Base-by-base conservation (phyloP, 2,113 vertebrate genomes). In the Thinocorus orbignyianus region DNA sequence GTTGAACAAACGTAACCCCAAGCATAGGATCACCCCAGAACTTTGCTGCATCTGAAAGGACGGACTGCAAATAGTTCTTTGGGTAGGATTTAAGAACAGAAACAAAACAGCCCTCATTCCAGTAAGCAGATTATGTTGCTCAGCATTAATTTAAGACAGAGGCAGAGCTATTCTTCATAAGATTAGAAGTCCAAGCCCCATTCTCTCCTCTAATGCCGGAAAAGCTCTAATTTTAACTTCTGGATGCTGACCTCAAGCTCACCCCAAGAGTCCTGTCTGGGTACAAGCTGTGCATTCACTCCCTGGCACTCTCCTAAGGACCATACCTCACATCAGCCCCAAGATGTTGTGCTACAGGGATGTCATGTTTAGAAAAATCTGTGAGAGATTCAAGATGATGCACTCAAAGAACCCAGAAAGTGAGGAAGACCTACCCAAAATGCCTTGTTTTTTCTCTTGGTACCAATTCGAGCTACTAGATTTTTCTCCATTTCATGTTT, bases 201-300 rank as follows among this genome's bases (percentile, higher is more conserved):
- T 48, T 84, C 55, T 33, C n/a, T 39, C n/a, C n/a, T 16, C n/a
- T 65, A 90, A 86, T 65, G 33, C 55, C 17, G 3, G 61, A 81
- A 87, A 61, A 79, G 55, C 73, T 91, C 64, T 24, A 69, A 73
- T 88, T 86, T 91, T 57, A 89, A 58, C 64, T 93, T 79, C 70
- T 35, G 68, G 68, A 57, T 42, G 71, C 42, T 95, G 86, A 66
- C 72, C 74, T 85, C 46, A 33, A 30, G 71, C 44, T 92, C 81
- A 84, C 74, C 51, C 49, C 28, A 1, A 52, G 74, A 33, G 42
- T 13, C 54, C 58, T 81, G 25, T 10, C 73, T 31, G 31, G 64
- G 74, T 7, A 22, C 1, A 8, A n/a, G 76, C 51, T 30, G 31
- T 15, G 76, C 8, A 1, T 20, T 37, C 1, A 0, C 26, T 17